phyloP scores from a whole-genome alignment of 2,797 vertebrate genomes.

The Streptopelia turtur region DNA sequence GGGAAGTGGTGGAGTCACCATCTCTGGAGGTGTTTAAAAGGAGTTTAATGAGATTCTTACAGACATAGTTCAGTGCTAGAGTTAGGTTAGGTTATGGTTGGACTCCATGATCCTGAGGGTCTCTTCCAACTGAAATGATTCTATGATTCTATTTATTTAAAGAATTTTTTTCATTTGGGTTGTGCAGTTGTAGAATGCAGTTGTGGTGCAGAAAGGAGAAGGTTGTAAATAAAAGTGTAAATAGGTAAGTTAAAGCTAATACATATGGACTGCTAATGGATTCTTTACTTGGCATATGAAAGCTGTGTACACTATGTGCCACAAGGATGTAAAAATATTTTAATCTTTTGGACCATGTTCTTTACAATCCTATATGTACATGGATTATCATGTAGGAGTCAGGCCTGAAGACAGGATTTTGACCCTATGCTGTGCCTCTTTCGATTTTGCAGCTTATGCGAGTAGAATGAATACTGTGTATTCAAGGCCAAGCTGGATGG shows the following conservation, averaged over 20 bases:
- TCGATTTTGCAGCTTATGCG: conserved; percentile 67
- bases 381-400: conserved; percentile 29
- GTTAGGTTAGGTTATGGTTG: too few species aligned
- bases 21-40: too few species aligned
- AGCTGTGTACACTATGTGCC: conserved; percentile 26
- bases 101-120: too few species aligned
- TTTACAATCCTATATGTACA: background rate
- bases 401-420: conserved; percentile 25
- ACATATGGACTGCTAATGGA: conserved; percentile 44
- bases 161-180: conserved; percentile 19
- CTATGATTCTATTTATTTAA: conserved; percentile 23
- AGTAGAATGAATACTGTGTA: conserved; percentile 79
- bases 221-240: conserved; percentile 50
- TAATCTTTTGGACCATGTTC: background rate
- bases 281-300: conserved; percentile 65
- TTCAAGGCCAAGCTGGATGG: background rate
- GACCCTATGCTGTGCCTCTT: conserved; percentile 43
- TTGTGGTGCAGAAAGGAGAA: background rate
- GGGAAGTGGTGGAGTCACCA: too few species aligned
- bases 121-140: too few species aligned
- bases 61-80: too few species aligned
- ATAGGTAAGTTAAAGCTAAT: conserved; percentile 65
- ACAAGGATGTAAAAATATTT: conserved; percentile 54
- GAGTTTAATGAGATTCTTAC: too few species aligned
- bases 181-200: background rate